Evolutionary conservation across 1,140 invertebrate genomes (phyloP).

Genomic region (Conus betulinus): DNA sequence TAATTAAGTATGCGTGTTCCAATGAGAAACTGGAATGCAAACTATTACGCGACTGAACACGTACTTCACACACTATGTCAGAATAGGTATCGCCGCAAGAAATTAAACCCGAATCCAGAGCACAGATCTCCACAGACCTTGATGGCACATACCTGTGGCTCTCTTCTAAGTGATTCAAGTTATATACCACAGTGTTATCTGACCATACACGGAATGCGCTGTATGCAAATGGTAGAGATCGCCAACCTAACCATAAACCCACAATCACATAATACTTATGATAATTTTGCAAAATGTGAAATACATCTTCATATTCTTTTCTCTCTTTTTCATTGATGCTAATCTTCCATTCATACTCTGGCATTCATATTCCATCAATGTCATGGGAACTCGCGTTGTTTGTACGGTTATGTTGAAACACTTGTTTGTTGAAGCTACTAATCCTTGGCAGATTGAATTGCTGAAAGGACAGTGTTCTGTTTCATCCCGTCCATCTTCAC

Average conservation of each 20-base stretch:
- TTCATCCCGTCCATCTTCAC: neutral
- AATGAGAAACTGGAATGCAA: neutral
- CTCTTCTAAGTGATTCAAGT: neutral
- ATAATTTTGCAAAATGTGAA: neutral
- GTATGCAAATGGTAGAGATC: neutral
- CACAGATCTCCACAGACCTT: neutral
- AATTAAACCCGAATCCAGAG: neutral
- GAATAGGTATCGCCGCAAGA: neutral
- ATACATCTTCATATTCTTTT: neutral
- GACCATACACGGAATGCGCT: neutral
- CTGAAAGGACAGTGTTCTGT: conserved; percentile 3
- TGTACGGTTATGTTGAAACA: neutral
- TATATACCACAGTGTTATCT: neutral
- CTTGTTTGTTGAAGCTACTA: neutral
- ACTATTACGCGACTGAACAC: neutral
- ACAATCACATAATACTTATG: neutral
- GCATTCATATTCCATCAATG: neutral
- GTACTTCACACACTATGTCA: neutral
- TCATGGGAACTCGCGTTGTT: neutral
- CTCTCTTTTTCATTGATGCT: neutral
- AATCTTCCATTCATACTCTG: neutral
- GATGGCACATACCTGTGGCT: neutral
- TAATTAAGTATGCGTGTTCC: neutral
- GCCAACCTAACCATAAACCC: neutral
- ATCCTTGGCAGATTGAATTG: neutral